phyloP scores from a whole-genome alignment of 2,797 vertebrate species.

The Xerus rutilus region DNA sequence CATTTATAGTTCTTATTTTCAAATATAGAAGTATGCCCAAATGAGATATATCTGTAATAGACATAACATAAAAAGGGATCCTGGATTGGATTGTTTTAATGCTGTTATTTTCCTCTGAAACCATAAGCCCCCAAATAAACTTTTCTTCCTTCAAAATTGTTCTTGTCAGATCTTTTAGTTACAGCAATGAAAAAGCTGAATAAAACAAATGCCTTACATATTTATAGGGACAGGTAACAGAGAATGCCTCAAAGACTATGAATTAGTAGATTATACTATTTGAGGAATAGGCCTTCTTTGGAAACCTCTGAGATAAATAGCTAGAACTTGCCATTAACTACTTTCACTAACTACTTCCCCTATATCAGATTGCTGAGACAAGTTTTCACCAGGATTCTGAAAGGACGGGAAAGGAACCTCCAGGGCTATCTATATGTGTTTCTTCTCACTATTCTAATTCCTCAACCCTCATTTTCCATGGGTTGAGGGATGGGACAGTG shows the following conservation, averaged over 20 bases:
- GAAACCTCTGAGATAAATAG: neutral
- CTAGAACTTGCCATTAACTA: fast-evolving
- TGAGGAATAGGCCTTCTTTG: neutral
- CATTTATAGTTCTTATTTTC: neutral
- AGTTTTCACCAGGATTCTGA: neutral
- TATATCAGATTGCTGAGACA: neutral
- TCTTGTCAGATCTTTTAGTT: too few relatives aligned
- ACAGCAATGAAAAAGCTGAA: too few relatives aligned
- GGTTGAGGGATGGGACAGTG: neutral
- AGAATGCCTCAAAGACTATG: neutral
- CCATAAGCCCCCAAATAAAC: too few relatives aligned
- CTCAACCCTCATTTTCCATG: neutral
- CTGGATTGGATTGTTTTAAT: too few relatives aligned
- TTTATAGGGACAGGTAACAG: too few relatives aligned
- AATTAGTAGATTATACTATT: neutral
- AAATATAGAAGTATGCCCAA: neutral
- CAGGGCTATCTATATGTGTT: neutral
- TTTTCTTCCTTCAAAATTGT: too few relatives aligned
- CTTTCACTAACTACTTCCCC: neutral
- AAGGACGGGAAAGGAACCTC: neutral
- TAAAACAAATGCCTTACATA: neutral
- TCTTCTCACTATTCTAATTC: neutral
- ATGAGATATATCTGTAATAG: neutral
- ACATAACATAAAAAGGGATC: neutral
- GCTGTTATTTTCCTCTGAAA: too few relatives aligned